phyloP scores from a whole-genome alignment of 2,888 invertebrate species.

The Eristalinus sepulchralis region DNA sequence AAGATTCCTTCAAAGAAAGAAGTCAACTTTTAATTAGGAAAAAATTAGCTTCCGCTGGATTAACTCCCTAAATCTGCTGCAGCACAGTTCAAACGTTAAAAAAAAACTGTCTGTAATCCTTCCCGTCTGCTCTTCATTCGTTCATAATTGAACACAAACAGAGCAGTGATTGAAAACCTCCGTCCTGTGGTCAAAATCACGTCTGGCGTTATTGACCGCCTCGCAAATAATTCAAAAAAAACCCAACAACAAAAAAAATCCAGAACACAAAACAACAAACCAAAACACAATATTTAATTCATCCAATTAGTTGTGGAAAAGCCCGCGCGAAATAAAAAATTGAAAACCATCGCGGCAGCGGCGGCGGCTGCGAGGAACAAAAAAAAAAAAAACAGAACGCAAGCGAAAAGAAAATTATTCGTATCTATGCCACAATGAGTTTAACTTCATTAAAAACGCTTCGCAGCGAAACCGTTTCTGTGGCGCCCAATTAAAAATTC shows the following conservation, averaged over 20 bases:
- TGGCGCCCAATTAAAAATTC: constrained; percentile 57
- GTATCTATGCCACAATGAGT: constrained; percentile 33
- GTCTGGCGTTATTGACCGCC: background rate
- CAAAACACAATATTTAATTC: constrained; percentile 46
- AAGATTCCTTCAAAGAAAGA: too few relatives aligned
- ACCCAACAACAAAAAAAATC: constrained; percentile 12
- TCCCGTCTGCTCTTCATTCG: background rate
- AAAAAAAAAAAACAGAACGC: background rate
- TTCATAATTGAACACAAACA: background rate
- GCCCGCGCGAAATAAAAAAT: background rate
- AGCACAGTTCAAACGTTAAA: background rate
- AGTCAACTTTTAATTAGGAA: too few relatives aligned
- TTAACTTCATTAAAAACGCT: constrained; percentile 63
- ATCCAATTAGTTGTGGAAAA: constrained; percentile 50
- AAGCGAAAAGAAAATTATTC: background rate
- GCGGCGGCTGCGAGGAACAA: background rate
- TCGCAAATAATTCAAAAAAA: constrained; percentile 19
- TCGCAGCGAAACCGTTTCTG: background rate
- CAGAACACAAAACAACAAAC: background rate
- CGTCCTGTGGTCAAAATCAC: background rate
- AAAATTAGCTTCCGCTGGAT: too few relatives aligned
- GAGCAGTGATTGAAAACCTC: background rate
- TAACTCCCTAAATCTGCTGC: background rate
- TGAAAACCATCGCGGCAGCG: background rate
- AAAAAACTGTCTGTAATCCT: background rate